These are phyloP conservation scores for Scaptomyza hsui DNA, from an alignment of 1,140 invertebrate genomes.

Conservation along the genomic window DNA sequence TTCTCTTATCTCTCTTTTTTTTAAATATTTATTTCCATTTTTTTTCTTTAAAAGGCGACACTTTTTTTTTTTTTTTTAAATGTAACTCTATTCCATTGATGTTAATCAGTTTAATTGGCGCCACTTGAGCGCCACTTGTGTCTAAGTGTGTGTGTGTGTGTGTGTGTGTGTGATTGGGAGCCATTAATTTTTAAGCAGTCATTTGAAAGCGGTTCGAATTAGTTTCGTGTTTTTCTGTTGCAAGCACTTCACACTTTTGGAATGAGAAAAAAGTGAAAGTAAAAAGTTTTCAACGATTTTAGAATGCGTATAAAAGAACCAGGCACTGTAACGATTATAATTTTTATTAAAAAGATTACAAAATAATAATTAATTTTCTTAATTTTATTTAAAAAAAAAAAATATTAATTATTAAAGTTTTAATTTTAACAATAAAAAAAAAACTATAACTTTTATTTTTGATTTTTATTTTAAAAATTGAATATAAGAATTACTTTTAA, in stretches of 20 bases:
- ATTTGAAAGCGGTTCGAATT: slow-evolving; percentile 79
- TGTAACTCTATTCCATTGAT: slow-evolving; percentile 61
- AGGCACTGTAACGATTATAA: no score
- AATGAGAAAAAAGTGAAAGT: slow-evolving; percentile 61
- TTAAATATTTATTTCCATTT: slow-evolving; percentile 6
- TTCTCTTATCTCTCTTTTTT: slow-evolving; percentile 56
- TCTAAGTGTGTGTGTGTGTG: slow-evolving; percentile 34
- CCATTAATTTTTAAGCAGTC: slow-evolving; percentile 69
- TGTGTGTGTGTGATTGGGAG: slow-evolving; percentile 48
- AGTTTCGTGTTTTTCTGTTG: slow-evolving; percentile 66
- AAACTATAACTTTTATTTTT: no score
- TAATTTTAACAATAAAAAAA: no score
- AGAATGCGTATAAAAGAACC: no score
- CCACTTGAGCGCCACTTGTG: slow-evolving; percentile 63
- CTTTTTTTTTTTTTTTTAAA: slow-evolving; percentile 23
- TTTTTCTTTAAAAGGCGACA: slow-evolving; percentile 34
- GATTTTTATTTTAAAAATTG: no score
- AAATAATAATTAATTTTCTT: no score
- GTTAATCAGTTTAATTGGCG: slow-evolving; percentile 80
- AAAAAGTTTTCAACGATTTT: slow-evolving; percentile 54
- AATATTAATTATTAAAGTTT: no score
- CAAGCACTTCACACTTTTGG: slow-evolving; percentile 42
- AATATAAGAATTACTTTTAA: no score
- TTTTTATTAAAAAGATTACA: no score
- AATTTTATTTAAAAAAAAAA: no score